Conservation (phyloP, 1,140 invertebrate species). For the Hyposmocoma kahamanoa region DNA sequence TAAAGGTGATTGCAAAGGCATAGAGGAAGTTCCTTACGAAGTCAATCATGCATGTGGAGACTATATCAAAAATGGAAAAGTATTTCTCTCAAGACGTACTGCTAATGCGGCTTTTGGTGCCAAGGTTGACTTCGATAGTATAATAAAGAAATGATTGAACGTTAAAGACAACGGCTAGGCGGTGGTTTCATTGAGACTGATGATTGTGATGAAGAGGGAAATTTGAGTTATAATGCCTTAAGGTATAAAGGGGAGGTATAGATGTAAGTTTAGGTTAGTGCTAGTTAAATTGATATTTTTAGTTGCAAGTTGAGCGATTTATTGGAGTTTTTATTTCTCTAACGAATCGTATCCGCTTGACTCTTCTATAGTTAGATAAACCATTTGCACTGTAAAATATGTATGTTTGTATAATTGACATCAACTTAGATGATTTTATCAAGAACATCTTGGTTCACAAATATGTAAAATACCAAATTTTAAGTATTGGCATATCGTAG, state of each 20-base stretch:
- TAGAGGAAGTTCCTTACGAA: conserved; percentile 38
- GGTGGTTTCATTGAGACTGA: conserved; percentile 24
- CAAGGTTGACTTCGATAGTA: conserved; percentile 44
- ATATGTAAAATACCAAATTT: neutral
- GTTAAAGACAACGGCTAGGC: conserved; percentile 19
- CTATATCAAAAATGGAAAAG: conserved; percentile 43
- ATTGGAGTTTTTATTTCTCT: too few relatives aligned
- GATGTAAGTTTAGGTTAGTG: neutral
- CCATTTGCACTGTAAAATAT: too few relatives aligned
- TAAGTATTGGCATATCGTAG: conserved; percentile 3
- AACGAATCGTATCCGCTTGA: too few relatives aligned
- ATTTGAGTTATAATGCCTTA: conserved; percentile 10
- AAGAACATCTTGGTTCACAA: neutral
- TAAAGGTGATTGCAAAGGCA: conserved; percentile 25
- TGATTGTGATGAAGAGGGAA: conserved; percentile 23
- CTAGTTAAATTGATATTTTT: neutral
- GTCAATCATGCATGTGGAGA: conserved; percentile 46
- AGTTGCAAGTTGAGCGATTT: too few relatives aligned
- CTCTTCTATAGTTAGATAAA: too few relatives aligned
- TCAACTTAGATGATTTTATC: neutral
- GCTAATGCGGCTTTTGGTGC: conserved; percentile 37
- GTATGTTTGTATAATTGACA: neutral
- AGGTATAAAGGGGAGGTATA: neutral
- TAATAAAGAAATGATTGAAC: conserved; percentile 60
- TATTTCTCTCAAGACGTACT: conserved; percentile 44